Base-by-base conservation (phyloP, 2,888 invertebrate genomes). In the Itoplectis maculator region DNA sequence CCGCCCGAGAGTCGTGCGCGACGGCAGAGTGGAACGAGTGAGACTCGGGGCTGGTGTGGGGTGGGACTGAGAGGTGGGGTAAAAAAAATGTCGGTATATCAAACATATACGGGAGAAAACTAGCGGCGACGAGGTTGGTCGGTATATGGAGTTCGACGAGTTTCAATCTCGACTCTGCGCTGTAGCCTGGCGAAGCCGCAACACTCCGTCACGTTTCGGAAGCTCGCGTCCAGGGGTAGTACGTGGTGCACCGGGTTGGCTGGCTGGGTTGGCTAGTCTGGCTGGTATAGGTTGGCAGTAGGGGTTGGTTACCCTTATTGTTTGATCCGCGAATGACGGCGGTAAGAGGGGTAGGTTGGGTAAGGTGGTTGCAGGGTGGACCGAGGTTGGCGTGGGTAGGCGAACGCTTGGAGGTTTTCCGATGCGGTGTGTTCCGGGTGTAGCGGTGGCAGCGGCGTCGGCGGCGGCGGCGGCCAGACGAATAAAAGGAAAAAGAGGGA, bases 311-410 rank as follows among this genome's bases (percentile, higher is more conserved):
- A 15, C 54, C 63, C 66, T 66, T 70, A 75, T 75, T 69, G 76
- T 76, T 42, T 54, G 74, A 79, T 70, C 68, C 59, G 15, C 54
- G 47, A 76, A 75, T 82, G 75, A 78, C 77, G 49, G 75, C 42
- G 59, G 45, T 65, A 70, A 66, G 61, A 70, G 42, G 49, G n/a
- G n/a, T n/a, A n/a, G n/a, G n/a, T n/a, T n/a, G n/a, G n/a, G n/a
- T n/a, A 29, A 2, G 51, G 29, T n/a, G n/a, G 11, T 15, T 11
- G n/a, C 4, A 5, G 11, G 8, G 42, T 13, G 13, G 42, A n/a
- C n/a, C n/a, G n/a, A n/a, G n/a, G n/a, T n/a, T n/a, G 42, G 42
- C 5, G 42, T 42, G 42, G 47, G 47, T 7, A 5, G 37, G 20
- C 40, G 23, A 45, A 56, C 23, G 42, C 40, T 56, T 56, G 23